Evolutionary conservation across 2,888 invertebrate genomes (phyloP).

Genomic region (Pyralis farinalis): DNA sequence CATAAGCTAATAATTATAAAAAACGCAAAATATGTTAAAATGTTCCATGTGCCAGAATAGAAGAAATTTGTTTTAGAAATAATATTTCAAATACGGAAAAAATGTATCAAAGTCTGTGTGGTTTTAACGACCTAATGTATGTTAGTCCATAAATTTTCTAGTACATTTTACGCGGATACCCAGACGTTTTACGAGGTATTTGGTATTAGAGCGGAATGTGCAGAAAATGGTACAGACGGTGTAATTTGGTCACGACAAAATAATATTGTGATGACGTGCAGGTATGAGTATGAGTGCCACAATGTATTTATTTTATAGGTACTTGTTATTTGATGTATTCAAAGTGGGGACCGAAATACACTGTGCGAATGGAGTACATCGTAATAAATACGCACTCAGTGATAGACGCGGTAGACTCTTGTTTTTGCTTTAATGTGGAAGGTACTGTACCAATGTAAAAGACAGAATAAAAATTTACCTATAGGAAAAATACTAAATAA

Average conservation of each 20-base stretch:
- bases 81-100: constrained; percentile 32
- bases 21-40: too few relatives aligned
- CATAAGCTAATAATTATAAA: too few relatives aligned
- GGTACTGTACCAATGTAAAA: too few relatives aligned
- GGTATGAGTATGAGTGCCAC: constrained; percentile 9
- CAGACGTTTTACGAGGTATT: constrained; percentile 70
- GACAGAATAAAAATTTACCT: too few relatives aligned
- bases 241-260: constrained; percentile 38
- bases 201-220: constrained; percentile 60
- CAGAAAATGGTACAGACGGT: constrained; percentile 40
- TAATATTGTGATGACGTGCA: constrained; percentile 26
- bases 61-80: too few relatives aligned
- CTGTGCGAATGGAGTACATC: constrained; percentile 2
- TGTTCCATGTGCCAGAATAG: too few relatives aligned
- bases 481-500: too few relatives aligned
- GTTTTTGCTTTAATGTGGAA: too few relatives aligned
- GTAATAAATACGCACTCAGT: not conserved
- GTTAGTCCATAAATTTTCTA: constrained; percentile 58
- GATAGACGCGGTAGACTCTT: too few relatives aligned
- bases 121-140: constrained; percentile 56
- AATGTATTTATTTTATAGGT: constrained; percentile 6
- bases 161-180: constrained; percentile 59
- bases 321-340: constrained; percentile 5
- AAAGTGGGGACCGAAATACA: not conserved
- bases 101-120: constrained; percentile 49